These are phyloP conservation scores for Sciurus carolinensis DNA, from an alignment of 2,797 vertebrate species.

Conservation along the genomic window DNA sequence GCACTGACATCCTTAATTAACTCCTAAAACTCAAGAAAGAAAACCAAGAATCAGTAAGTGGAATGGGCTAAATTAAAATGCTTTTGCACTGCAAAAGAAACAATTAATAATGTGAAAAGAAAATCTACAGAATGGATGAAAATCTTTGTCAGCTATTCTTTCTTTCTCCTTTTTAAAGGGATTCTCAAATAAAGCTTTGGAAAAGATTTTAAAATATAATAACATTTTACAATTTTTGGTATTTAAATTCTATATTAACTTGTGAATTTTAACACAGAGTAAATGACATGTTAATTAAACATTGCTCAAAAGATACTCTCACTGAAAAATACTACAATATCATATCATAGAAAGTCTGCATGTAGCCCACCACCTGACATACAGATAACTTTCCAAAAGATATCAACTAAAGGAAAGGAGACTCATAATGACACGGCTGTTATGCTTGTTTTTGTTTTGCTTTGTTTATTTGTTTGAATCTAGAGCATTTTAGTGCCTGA, in stretches of 20 bases:
- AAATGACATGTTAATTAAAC: background rate
- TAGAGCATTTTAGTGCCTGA: background rate
- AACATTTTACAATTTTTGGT: background rate
- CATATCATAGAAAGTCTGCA: background rate
- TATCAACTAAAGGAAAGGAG: background rate
- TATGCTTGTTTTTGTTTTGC: background rate
- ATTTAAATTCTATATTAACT: conserved; percentile 7
- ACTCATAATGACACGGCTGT: background rate
- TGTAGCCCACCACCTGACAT: background rate
- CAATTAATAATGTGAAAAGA: too few species aligned
- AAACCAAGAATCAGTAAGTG: too few species aligned
- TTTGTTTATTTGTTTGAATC: background rate
- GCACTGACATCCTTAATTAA: too few species aligned
- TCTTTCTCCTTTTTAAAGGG: background rate
- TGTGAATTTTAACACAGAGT: background rate
- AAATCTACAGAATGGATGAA: too few species aligned
- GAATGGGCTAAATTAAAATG: too few species aligned
- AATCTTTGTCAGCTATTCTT: too few species aligned
- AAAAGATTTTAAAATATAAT: background rate
- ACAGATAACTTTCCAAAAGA: too few species aligned
- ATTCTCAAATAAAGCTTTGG: background rate
- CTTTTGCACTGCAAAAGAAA: too few species aligned
- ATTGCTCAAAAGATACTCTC: background rate
- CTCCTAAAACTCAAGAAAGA: too few species aligned
- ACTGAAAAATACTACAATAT: background rate